phyloP scores from a whole-genome alignment of 2,888 invertebrate genomes.

The Trachelus iudaicus region DNA sequence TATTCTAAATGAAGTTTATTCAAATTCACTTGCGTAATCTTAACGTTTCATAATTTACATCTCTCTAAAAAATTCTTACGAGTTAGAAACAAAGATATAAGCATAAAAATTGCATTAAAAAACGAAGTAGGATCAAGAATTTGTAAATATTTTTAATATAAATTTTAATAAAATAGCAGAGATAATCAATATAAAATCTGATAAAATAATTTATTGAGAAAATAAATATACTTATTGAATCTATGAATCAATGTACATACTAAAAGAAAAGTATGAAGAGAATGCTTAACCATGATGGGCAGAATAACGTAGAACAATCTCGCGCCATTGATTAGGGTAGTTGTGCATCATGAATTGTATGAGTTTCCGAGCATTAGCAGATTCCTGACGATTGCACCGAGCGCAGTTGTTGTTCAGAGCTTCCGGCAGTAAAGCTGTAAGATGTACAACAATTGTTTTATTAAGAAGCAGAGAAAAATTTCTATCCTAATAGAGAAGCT shows the following conservation, averaged over 20 bases:
- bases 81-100: too few relatives aligned
- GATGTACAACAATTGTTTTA: neutral
- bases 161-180: neutral
- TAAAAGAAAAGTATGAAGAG: neutral
- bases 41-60: too few relatives aligned
- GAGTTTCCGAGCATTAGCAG: constrained; percentile 68
- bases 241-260: neutral
- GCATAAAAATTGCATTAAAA: too few relatives aligned
- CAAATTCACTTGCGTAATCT: too few relatives aligned
- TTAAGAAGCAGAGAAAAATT: neutral
- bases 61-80: too few relatives aligned
- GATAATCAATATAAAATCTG: neutral
- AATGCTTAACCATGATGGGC: neutral
- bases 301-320: constrained; percentile 51
- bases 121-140: too few relatives aligned
- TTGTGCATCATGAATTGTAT: constrained; percentile 68
- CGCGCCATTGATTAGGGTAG: constrained; percentile 69
- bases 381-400: constrained; percentile 67
- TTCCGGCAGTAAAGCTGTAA: constrained; percentile 69
- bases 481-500: neutral
- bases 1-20: neutral
- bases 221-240: neutral
- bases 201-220: neutral
- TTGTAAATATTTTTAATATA: neutral
- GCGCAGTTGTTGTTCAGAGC: constrained; percentile 69